Conservation (phyloP, 2,888 invertebrate species). For the Cylindroiulus punctatus region DNA sequence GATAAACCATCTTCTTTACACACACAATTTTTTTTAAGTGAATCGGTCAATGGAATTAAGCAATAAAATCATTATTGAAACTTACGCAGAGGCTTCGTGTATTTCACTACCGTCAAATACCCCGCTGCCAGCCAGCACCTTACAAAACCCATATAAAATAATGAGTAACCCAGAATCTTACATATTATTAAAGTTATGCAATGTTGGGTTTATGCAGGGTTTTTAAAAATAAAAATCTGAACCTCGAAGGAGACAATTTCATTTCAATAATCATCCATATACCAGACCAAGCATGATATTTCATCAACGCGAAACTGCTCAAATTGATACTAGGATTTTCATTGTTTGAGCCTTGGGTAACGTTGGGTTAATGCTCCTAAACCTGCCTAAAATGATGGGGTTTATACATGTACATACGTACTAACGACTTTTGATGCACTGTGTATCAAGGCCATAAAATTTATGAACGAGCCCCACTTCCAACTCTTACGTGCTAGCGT, state of each 20-base stretch:
- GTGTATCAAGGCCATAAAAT: background rate
- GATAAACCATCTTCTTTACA: background rate
- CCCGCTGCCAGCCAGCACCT: conserved; percentile 71
- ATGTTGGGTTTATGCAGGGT: no score
- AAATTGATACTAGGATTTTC: no score
- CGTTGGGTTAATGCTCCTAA: no score
- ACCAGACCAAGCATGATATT: no score
- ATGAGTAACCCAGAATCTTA: background rate
- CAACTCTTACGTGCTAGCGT: background rate
- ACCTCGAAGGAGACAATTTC: no score
- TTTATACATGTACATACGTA: no score
- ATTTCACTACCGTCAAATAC: conserved; percentile 71
- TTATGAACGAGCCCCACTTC: background rate
- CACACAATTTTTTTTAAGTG: background rate
- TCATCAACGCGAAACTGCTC: no score
- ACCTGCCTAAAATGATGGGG: no score
- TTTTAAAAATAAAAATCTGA: no score
- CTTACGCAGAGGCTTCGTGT: conserved; percentile 69
- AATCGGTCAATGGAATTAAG: background rate
- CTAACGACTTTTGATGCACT: background rate
- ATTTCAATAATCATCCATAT: no score
- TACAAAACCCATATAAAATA: background rate
- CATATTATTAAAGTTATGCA: no score
- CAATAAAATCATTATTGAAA: conserved; percentile 60
- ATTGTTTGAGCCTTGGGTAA: no score